A percentile compares a stretch with the other conserved stretches of the same genome.
These are phyloP conservation scores for Apamea sordens DNA, from an alignment of 2,888 invertebrate genomes.

Conservation along the genomic window DNA sequence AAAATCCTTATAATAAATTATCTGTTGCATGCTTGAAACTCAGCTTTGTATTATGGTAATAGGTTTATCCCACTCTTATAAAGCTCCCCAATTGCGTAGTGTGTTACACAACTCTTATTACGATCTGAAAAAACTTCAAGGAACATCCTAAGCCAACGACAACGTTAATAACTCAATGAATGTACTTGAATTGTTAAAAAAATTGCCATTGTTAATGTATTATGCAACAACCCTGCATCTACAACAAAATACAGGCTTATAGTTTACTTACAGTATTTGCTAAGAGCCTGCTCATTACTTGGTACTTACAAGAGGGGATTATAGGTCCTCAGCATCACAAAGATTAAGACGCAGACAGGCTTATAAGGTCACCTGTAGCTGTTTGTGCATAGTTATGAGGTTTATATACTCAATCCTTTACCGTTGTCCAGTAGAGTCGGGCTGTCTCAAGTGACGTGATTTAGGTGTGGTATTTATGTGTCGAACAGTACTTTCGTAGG, in stretches of 20 bases:
- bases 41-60: background rate
- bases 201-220: background rate
- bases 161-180: background rate
- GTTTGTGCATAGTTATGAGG: conserved; percentile 33
- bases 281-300: background rate
- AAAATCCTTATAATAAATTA: background rate
- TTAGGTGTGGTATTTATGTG: background rate
- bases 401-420: background rate
- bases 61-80: background rate
- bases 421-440: too few species aligned
- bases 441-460: background rate
- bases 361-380: conserved; percentile 21
- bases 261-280: background rate
- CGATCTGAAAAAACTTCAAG: background rate
- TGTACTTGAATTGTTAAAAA: background rate
- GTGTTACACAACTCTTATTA: background rate
- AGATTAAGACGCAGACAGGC: background rate
- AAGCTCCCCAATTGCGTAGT: background rate
- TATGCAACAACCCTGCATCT: background rate
- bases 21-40: background rate
- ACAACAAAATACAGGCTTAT: background rate
- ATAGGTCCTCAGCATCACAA: background rate
- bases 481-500: background rate
- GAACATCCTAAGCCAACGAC: background rate
- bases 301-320: conserved; percentile 7